A percentile compares a stretch with the other conserved stretches of the same genome.
Conservation (phyloP, 2,888 invertebrate species). For the Invenusta paracnida region DNA sequence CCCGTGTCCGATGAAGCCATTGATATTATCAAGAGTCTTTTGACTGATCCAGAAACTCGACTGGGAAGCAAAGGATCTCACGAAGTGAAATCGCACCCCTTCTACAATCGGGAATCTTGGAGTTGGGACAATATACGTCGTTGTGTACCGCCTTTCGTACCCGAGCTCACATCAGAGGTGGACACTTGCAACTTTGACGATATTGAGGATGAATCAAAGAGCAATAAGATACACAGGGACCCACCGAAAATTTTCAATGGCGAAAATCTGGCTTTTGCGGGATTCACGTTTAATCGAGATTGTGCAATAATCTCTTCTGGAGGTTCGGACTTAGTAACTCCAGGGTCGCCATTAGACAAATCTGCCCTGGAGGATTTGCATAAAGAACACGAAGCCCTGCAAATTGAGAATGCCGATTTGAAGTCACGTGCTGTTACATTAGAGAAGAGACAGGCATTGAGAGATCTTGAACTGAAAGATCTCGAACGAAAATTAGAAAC, state of each 20-base stretch:
- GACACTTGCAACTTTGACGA: slow-evolving; percentile 70
- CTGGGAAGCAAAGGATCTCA: slow-evolving; percentile 85
- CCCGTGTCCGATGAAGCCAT: slow-evolving; percentile 70
- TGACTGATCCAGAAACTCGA: slow-evolving; percentile 77
- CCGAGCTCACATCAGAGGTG: slow-evolving; percentile 87
- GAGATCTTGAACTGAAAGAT: not conserved
- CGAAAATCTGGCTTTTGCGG: slow-evolving; percentile 94
- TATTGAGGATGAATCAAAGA: slow-evolving; percentile 66
- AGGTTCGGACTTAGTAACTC: not conserved
- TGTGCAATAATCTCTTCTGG: not conserved
- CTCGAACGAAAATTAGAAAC: not conserved
- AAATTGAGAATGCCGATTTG: not conserved
- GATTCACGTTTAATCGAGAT: slow-evolving; percentile 75
- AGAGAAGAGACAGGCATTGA: not conserved
- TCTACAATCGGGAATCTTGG: slow-evolving; percentile 95
- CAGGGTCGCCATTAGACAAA: not conserved
- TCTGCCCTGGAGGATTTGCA: not conserved
- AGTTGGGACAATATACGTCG: slow-evolving; percentile 89
- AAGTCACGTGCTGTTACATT: not conserved
- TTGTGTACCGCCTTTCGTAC: slow-evolving; percentile 87
- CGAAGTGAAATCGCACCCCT: slow-evolving; percentile 87
- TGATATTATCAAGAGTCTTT: slow-evolving; percentile 80
- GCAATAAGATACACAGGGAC: not conserved
- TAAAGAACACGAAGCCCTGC: not conserved
- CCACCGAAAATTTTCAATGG: slow-evolving; percentile 92